Percentiles rank a stretch among this genome's conserved stretches.
Evolutionary conservation across 2,888 invertebrate species (phyloP).

Genomic region (Acanthosoma haemorrhoidale): DNA sequence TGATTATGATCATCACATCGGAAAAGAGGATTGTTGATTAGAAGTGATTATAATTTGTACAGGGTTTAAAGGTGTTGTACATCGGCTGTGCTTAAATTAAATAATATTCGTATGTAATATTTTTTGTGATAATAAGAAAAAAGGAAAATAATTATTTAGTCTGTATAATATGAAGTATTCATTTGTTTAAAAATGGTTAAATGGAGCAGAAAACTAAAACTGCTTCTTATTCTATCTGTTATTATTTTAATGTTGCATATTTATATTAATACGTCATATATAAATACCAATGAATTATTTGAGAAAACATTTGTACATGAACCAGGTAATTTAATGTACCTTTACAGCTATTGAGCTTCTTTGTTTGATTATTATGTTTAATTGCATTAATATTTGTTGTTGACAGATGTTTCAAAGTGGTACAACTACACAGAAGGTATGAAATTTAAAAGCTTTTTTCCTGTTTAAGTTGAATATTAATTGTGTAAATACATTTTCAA

Average conservation of each 20-base stretch:
- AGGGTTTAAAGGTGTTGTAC: too few relatives aligned
- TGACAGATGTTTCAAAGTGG: conserved; percentile 36
- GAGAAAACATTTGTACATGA: conserved; percentile 1
- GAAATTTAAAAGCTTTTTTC: too few relatives aligned
- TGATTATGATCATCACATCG: too few relatives aligned
- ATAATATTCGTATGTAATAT: too few relatives aligned
- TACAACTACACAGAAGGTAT: conserved; percentile 38
- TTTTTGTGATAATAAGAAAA: too few relatives aligned
- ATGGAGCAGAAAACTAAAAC: conserved; percentile 15
- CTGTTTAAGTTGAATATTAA: too few relatives aligned
- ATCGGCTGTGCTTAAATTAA: too few relatives aligned
- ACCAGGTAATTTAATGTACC: not conserved
- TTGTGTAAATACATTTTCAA: not conserved
- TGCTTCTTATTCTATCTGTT: not conserved
- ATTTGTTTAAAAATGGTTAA: conserved; percentile 15
- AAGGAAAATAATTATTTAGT: too few relatives aligned
- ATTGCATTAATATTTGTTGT: not conserved
- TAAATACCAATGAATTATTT: conserved; percentile 9
- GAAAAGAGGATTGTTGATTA: too few relatives aligned
- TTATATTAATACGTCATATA: not conserved
- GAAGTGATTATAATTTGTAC: too few relatives aligned
- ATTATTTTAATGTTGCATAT: conserved; percentile 7
- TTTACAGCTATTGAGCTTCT: not conserved
- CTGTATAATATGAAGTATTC: not conserved
- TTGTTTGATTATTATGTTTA: not conserved